A percentile compares a stretch with the other conserved stretches of the same genome.
phyloP scores from a whole-genome alignment of 2,113 vertebrate species.

The Megaceryle maxima region DNA sequence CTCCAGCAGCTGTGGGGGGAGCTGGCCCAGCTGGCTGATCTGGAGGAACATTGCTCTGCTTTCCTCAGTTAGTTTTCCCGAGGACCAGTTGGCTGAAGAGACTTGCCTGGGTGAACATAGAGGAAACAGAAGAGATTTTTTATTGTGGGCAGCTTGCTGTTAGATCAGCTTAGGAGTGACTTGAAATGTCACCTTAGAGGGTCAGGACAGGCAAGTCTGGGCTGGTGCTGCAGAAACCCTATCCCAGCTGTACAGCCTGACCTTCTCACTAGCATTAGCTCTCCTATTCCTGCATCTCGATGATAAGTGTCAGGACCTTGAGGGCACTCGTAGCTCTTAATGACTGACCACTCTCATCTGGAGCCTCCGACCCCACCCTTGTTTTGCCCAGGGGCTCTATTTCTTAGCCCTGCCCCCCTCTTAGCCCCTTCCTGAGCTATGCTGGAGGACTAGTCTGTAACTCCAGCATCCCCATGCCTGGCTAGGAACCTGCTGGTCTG shows the following conservation, averaged over 20 bases:
- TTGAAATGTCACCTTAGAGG: not conserved
- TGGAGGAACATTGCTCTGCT: not conserved
- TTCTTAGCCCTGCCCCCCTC: accelerated
- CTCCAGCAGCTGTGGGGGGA: not conserved
- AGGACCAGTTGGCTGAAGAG: not conserved
- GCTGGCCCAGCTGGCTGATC: not conserved
- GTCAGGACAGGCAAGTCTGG: not conserved
- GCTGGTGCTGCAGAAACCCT: not conserved
- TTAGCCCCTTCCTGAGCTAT: accelerated
- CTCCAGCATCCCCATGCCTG: accelerated
- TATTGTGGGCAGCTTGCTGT: not conserved
- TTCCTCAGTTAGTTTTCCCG: not conserved
- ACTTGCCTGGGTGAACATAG: not conserved
- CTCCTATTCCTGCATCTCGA: not conserved
- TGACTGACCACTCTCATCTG: not conserved
- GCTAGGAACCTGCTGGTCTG: not conserved
- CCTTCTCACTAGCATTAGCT: not conserved
- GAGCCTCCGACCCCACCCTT: not conserved
- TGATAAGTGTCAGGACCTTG: not conserved
- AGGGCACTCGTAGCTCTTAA: not conserved
- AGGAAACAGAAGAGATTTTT: not conserved
- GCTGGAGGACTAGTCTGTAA: accelerated
- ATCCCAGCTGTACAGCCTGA: not conserved
- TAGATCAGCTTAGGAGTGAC: not conserved
- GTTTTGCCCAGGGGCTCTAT: not conserved